Evolutionary conservation across 1,140 invertebrate species (phyloP), one percentile per base, ranked within the genome.

Genomic region (Lordiphosa stackelbergi): DNA sequence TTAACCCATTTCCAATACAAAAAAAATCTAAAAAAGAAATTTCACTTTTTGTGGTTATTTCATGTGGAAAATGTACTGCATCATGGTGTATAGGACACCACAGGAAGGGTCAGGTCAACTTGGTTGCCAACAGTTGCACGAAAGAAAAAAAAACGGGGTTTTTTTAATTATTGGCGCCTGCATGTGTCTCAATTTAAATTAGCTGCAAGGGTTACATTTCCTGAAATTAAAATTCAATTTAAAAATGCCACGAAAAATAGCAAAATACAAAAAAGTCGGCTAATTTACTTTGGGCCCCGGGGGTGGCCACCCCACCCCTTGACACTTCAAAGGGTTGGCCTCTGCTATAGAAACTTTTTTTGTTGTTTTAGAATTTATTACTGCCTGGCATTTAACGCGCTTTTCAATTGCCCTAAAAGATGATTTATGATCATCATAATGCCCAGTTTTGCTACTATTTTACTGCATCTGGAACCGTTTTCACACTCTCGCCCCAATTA

Each of bases 21-120:
- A 62, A 73, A 62, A 66, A 43, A 24, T 11, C 19, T 24, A 48
- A 16, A 9, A 62, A 31, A 58, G 51, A 41, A 69, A 59, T 66
- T 68, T 59, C 46, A 71, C 75, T 69, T 74, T 71, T 79, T 85
- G 77, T 69, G 84, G 84, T 85, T 85, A 78, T 78, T 72, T 85
- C 83, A 85, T 71, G 83, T 85, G 83, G 83, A 85, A 85, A 85
- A 83, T 85, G 83, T 85, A 78, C 83, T 85, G 83, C 83, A 85
- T 85, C 83, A 73, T 53, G 61, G 52, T 31, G 28, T 31, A 31
- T 2, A 31, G 28, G 28, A 31, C 28, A 31, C 28, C 28, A 38
- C 36, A 48, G 40, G 40, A 34, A 46, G 59, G 45, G 37, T 41
- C 38, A 16, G 38, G 12, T 8, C 31, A 3, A 8, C 35, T 51